Evolutionary conservation across 2,797 vertebrate species (phyloP).

Genomic region (Moxostoma hubbsi): DNA sequence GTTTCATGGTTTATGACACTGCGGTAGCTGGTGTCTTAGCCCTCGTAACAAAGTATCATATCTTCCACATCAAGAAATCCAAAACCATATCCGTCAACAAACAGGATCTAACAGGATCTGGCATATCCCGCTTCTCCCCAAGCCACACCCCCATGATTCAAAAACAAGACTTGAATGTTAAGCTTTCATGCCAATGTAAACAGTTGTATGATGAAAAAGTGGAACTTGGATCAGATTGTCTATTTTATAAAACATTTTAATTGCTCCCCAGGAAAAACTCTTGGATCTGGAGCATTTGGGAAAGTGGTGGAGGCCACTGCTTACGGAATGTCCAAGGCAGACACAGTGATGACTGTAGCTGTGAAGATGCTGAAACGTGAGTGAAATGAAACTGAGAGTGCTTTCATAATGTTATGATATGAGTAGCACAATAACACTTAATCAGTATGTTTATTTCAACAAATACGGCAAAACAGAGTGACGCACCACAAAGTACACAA

Average conservation of each 20-base stretch:
- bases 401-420: not conserved
- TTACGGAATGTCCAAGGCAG: conserved; percentile 91
- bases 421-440: conserved; percentile 17
- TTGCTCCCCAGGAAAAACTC: conserved; percentile 85
- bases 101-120: conserved; percentile 77
- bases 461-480: conserved; percentile 14
- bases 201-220: not conserved
- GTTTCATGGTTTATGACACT: conserved; percentile 10
- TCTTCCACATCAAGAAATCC: not conserved
- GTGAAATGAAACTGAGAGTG: conserved; percentile 48
- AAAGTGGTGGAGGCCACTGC: conserved; percentile 98
- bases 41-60: not conserved
- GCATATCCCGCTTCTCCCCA: conserved; percentile 70
- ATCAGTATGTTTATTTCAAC: conserved; percentile 9
- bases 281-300: conserved; percentile 96
- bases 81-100: conserved; percentile 51
- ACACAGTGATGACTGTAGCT: conserved; percentile 93
- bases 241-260: conserved; percentile 18
- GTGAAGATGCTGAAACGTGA: conserved; percentile 99
- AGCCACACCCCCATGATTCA: conserved; percentile 23
- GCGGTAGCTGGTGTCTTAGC: not conserved
- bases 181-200: not conserved
- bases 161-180: conserved; percentile 18
- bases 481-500: conserved; percentile 9
- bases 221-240: not conserved